These are phyloP conservation scores for Monopis laevigella DNA, from an alignment of 2,888 invertebrate species.

Conservation along the genomic window DNA sequence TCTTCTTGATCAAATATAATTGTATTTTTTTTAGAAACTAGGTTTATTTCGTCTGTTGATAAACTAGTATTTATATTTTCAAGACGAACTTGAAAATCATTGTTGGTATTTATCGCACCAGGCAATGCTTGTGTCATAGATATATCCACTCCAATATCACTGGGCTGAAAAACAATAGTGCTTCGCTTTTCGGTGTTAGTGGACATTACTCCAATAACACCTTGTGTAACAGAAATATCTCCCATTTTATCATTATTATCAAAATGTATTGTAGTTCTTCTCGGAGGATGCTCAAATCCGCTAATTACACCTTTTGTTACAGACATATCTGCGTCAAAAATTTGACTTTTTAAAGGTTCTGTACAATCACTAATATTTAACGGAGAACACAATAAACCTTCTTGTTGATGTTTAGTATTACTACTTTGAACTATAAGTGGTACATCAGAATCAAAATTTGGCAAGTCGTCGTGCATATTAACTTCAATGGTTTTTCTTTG, in stretches of 20 bases:
- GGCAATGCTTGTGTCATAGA: constrained; percentile 8
- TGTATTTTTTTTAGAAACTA: constrained; percentile 6
- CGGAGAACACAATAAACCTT: not conserved
- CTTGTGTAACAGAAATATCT: constrained; percentile 7
- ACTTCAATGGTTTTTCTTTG: constrained; percentile 40
- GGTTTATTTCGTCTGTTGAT: not conserved
- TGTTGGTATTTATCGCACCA: not conserved
- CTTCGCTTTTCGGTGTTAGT: constrained; percentile 1
- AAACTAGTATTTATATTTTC: not conserved
- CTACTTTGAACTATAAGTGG: constrained; percentile 14
- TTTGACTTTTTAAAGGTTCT: constrained; percentile 18
- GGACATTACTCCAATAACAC: not conserved
- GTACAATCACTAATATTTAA: not conserved
- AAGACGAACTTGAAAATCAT: not conserved
- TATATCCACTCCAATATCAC: constrained; percentile 3
- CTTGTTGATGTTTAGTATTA: not conserved
- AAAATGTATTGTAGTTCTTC: not conserved
- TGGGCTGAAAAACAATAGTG: constrained; percentile 5
- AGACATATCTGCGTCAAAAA: constrained; percentile 20
- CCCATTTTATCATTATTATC: not conserved
- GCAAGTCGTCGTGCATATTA: constrained; percentile 41
- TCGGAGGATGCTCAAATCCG: not conserved
- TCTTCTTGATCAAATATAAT: constrained; percentile 6
- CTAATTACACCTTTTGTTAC: not conserved
- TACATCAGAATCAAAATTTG: constrained; percentile 32